Evolutionary conservation across 2,888 invertebrate species (phyloP).

Genomic region (Epistrophe grossulariae): DNA sequence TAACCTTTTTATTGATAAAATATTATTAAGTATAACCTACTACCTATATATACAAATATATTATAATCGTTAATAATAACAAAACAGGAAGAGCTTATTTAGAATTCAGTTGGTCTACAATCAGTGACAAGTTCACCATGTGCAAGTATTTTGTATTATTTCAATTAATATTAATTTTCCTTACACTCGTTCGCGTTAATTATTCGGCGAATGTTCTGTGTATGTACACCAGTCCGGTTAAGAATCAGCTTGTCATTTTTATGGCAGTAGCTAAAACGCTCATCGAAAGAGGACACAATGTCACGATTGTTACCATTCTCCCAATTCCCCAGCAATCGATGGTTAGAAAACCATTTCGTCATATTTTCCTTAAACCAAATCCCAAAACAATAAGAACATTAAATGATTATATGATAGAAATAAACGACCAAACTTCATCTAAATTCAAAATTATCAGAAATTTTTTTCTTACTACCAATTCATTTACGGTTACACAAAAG

Average conservation of each 20-base stretch:
- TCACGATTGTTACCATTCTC: conserved; percentile 77
- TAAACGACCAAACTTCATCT: background rate
- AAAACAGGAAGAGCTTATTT: background rate
- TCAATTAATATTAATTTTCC: background rate
- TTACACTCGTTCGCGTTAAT: background rate
- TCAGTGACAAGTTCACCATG: conserved; percentile 1
- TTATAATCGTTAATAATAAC: background rate
- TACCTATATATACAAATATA: too few species aligned
- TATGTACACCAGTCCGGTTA: conserved; percentile 73
- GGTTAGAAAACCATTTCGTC: conserved; percentile 23
- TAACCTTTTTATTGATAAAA: background rate
- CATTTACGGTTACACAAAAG: conserved; percentile 33
- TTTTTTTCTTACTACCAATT: background rate
- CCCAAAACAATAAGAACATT: background rate
- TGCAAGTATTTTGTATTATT: background rate
- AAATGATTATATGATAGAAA: background rate
- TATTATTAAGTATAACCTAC: background rate
- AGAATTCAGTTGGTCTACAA: background rate
- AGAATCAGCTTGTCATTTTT: conserved; percentile 77
- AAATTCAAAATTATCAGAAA: conserved; percentile 19
- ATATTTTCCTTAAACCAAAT: conserved; percentile 25
- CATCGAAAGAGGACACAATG: conserved; percentile 78
- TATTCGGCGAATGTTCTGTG: conserved; percentile 76
- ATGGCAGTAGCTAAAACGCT: conserved; percentile 77
- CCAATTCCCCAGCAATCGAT: conserved; percentile 26